These are phyloP conservation scores for Zoroaster sp. DNA, from an alignment of 53 echinoderm and acorn worm genomes.

Conservation along the genomic window DNA sequence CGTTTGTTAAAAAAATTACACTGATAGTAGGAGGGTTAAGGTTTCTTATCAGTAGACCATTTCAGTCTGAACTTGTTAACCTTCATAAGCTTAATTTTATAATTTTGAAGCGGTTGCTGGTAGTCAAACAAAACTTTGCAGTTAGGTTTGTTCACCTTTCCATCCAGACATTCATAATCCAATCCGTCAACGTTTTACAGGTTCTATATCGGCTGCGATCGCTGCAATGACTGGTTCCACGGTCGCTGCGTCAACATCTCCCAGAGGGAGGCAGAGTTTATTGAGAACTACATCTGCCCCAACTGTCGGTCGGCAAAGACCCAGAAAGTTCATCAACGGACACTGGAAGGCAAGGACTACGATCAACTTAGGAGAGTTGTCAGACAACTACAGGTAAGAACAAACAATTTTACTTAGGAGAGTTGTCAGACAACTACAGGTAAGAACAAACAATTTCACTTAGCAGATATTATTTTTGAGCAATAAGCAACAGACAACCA, in stretches of 20 bases:
- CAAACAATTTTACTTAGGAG: too few relatives aligned
- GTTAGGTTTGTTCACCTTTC: too few relatives aligned
- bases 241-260: constrained; percentile 92
- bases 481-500: too few relatives aligned
- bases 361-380: constrained; percentile 88
- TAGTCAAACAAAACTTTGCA: too few relatives aligned
- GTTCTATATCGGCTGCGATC: constrained; percentile 99
- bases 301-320: constrained; percentile 74
- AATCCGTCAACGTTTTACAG: constrained; percentile 25
- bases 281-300: constrained; percentile 98
- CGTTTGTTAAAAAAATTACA: too few relatives aligned
- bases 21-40: too few relatives aligned
- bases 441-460: too few relatives aligned
- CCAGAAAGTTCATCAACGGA: constrained; percentile 80
- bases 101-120: too few relatives aligned
- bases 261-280: constrained; percentile 84
- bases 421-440: constrained; percentile 90
- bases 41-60: too few relatives aligned
- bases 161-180: not conserved
- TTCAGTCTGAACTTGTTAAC: too few relatives aligned
- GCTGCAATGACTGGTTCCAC: constrained; percentile 99
- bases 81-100: too few relatives aligned
- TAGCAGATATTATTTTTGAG: too few relatives aligned
- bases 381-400: constrained; percentile 89
- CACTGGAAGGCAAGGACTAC: constrained; percentile 78